Evolutionary conservation across 2,113 vertebrate genomes (phyloP).

Genomic region (pig (Sus scrofa)): T2T-Sscrofa CM000820.6:38061001-38061500

Average conservation of each 20-base stretch:
- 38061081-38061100: background rate
- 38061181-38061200: slow-evolving; percentile 49
- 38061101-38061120: background rate
- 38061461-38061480: background rate
- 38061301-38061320: slow-evolving; percentile 54
- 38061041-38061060: slow-evolving; percentile 68
- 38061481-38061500: background rate
- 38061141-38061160: slow-evolving; percentile 19
- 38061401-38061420: background rate
- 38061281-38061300: slow-evolving; percentile 63
- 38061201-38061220: slow-evolving; percentile 40
- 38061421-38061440: background rate
- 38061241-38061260: slow-evolving; percentile 40
- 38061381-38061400: background rate
- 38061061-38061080: slow-evolving; percentile 56
- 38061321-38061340: slow-evolving; percentile 52
- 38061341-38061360: slow-evolving; percentile 14
- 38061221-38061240: slow-evolving; percentile 54
- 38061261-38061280: background rate
- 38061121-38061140: slow-evolving; percentile 46
- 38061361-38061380: slow-evolving; percentile 49
- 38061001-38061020: slow-evolving; percentile 56
- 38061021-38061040: background rate
- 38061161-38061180: background rate
- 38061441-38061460: slow-evolving; percentile 32